These are phyloP conservation scores for Ciconia boyciana DNA, from an alignment of 2,113 vertebrate genomes.

Conservation along the genomic window DNA sequence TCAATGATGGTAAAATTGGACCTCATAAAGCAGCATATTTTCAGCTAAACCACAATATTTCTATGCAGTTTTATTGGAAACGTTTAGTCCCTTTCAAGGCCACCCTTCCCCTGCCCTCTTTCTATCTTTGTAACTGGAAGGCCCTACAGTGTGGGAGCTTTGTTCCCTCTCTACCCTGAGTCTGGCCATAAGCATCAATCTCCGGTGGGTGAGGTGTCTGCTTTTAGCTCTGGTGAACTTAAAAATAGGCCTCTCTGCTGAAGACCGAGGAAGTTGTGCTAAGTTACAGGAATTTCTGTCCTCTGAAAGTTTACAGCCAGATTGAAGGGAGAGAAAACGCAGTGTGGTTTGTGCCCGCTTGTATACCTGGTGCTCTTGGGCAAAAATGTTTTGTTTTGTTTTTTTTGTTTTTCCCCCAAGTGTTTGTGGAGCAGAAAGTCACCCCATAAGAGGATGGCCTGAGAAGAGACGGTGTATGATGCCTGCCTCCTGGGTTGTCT, in stretches of 20 bases:
- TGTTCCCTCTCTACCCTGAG: neutral
- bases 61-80: neutral
- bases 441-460: neutral
- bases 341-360: rapidly evolving
- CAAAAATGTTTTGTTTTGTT: neutral
- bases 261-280: rapidly evolving
- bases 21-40: neutral
- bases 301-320: neutral
- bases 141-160: neutral
- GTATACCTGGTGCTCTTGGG: neutral
- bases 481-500: neutral
- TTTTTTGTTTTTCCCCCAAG: neutral
- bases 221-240: neutral
- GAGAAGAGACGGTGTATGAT: neutral
- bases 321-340: rapidly evolving
- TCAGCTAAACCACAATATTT: neutral
- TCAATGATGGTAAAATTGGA: neutral
- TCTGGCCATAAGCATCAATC: neutral
- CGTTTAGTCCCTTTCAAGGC: neutral
- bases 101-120: neutral
- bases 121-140: neutral
- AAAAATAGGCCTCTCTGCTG: neutral
- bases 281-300: neutral
- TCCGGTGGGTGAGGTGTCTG: neutral
- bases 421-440: neutral